Conservation (phyloP, 2,113 vertebrate genomes). For the Ifrita kowaldi region DNA sequence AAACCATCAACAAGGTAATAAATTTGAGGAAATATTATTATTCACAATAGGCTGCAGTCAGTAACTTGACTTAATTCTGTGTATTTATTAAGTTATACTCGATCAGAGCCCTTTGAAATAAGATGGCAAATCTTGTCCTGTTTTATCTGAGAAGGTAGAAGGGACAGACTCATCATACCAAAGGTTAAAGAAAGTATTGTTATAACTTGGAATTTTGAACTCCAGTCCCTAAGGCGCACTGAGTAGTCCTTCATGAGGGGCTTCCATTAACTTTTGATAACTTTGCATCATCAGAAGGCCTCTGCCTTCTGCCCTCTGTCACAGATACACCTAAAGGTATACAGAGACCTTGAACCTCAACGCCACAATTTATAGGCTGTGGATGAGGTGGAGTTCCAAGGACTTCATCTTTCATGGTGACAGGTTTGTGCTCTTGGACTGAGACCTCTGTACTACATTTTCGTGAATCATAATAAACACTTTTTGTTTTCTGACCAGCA, state of each 20-base stretch:
- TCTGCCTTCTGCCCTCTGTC: neutral
- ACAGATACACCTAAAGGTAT: neutral
- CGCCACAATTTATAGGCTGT: neutral
- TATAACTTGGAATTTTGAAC: neutral
- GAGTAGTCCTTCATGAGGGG: neutral
- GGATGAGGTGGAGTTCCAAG: neutral
- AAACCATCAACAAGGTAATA: neutral
- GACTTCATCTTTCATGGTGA: neutral
- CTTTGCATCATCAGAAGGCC: neutral
- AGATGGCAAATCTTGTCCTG: neutral
- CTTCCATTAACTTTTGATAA: neutral
- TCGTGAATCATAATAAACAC: neutral
- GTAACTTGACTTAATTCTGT: neutral
- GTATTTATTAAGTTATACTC: neutral
- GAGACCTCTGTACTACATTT: neutral
- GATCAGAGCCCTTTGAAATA: neutral
- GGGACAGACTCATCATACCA: neutral
- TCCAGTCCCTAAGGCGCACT: neutral
- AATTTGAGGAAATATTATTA: neutral
- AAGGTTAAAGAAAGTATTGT: neutral
- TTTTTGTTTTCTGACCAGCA: neutral
- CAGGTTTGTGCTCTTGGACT: neutral
- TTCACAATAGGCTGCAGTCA: neutral
- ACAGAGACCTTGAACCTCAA: neutral
- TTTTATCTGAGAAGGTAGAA: neutral